These are phyloP conservation scores for Eudemis profundana DNA, from an alignment of 2,888 invertebrate genomes.

Conservation along the genomic window DNA sequence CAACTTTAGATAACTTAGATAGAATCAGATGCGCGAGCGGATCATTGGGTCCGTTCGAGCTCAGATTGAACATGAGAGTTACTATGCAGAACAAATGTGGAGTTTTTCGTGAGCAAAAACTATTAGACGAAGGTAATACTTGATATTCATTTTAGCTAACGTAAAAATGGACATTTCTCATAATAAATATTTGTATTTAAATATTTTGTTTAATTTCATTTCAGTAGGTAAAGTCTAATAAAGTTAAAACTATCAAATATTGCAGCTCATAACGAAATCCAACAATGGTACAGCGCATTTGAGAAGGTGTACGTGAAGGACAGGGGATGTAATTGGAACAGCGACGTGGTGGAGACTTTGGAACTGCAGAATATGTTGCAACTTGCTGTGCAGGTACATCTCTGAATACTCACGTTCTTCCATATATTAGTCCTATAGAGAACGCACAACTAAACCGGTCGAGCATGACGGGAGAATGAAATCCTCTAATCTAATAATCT, in stretches of 20 bases:
- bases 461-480: too few relatives aligned
- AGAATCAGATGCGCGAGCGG: conserved; percentile 91
- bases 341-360: conserved; percentile 96
- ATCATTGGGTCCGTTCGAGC: conserved; percentile 89
- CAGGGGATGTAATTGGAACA: conserved; percentile 94
- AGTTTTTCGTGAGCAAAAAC: conserved; percentile 96
- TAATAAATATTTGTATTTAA: too few relatives aligned
- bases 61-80: conserved; percentile 95
- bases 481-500: too few relatives aligned
- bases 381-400: conserved; percentile 95
- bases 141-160: not conserved
- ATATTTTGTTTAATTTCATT: conserved; percentile 2
- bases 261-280: conserved; percentile 85
- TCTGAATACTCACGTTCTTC: too few relatives aligned
- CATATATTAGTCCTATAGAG: too few relatives aligned
- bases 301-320: conserved; percentile 91
- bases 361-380: conserved; percentile 98
- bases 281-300: conserved; percentile 89
- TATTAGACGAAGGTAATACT: conserved; percentile 92
- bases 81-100: conserved; percentile 99
- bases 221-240: too few relatives aligned
- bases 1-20: conserved; percentile 94
- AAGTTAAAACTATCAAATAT: conserved; percentile 10
- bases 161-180: too few relatives aligned
- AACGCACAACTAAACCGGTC: too few relatives aligned